Evolutionary conservation across 2,888 invertebrate genomes (phyloP), one percentile per base, ranked within the genome.

Genomic region (Imbricaverruca yamaguchii): DNA sequence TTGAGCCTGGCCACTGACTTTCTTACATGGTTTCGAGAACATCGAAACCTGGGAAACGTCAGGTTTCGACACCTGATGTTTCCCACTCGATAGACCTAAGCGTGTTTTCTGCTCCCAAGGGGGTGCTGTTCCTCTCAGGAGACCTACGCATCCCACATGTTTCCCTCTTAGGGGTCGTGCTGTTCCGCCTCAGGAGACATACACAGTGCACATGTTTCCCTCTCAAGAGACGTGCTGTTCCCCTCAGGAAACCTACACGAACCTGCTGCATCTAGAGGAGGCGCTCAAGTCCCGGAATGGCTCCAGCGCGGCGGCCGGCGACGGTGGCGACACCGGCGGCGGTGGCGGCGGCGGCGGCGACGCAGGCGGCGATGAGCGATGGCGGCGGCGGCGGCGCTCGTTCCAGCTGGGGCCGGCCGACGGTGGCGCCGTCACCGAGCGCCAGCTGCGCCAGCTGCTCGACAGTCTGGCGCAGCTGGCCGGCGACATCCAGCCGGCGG

Each of bases 401-500:
- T 74, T 74, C 53, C 74, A 74, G 74, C 74, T 53, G 74, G 74
- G 10, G 9, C 11, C 65, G 23, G 80, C 63, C 65, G 80, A 65
- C 79, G 57, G n/a, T 21, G 23, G 80, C 21, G 80, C 80, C 81
- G 80, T 82, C 80, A 77, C 81, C 55, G 65, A 67, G 23, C 78
- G 80, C 69, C 80, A 80, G 80, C 80, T 82, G 63, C 81, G 82
- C 81, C 81, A 82, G 74, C 81, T 82, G 69, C 59, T 82, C 81
- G 81, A 80, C 61, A 81, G 82, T 80, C 79, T 82, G 82, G 82
- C 80, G 12, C 59, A 56, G 81, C 82, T 63, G 81, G 81, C 23
- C 69, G 81, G 25, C 67, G 81, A 57, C 53, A 65, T 57, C 61
- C 74, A 10, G 15, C 74, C 53, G 53, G 18, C 39, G 13, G 39